A percentile compares a stretch with the other conserved stretches of the same genome.
phyloP scores from a whole-genome alignment of 2,888 invertebrate species.

The Cantharis flavilabris region DNA sequence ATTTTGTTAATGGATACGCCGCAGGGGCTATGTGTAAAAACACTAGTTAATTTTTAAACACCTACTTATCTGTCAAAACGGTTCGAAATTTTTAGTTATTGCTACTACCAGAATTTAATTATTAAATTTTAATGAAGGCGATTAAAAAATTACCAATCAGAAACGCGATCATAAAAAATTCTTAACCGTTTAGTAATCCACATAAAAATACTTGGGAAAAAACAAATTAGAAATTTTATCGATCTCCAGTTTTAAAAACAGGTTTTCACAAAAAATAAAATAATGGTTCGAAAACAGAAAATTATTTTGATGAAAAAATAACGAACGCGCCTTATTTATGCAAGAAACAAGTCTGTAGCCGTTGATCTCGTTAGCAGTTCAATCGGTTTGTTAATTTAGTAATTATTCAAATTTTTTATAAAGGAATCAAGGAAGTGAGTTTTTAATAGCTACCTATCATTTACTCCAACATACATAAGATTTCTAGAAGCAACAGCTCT shows the following conservation, averaged over 20 bases:
- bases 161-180: background rate
- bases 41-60: background rate
- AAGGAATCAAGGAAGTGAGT: slow-evolving; percentile 11
- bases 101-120: background rate
- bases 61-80: background rate
- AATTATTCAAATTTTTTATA: background rate
- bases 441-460: slow-evolving; percentile 22
- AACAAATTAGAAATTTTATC: background rate
- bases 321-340: background rate
- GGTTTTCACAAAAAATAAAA: background rate
- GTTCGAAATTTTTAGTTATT: background rate
- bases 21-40: background rate
- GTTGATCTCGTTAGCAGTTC: background rate
- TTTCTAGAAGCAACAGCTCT: slow-evolving; percentile 2
- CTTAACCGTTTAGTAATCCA: background rate
- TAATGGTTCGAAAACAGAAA: background rate
- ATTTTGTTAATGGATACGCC: background rate
- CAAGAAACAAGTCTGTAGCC: background rate
- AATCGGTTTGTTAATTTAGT: background rate
- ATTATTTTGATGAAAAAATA: background rate
- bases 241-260: background rate
- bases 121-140: background rate
- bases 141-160: background rate
- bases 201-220: background rate
- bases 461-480: slow-evolving; percentile 10